These are phyloP conservation scores for Plectropomus leopardus DNA, from an alignment of 2,113 vertebrate genomes.

Conservation along the genomic window DNA sequence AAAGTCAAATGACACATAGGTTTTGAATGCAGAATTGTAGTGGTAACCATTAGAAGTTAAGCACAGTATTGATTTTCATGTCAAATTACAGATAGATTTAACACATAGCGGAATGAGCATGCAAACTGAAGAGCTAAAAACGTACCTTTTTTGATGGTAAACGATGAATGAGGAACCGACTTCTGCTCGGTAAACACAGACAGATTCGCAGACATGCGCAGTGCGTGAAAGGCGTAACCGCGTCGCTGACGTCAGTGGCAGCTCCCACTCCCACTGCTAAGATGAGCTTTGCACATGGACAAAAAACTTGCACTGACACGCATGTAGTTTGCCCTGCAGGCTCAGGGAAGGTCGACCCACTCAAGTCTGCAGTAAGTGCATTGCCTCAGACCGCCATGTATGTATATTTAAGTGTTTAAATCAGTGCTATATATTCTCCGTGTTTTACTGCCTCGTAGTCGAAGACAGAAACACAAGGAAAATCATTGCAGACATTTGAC, in stretches of 20 bases:
- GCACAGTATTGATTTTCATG: background rate
- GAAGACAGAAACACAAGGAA: background rate
- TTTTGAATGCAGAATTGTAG: too few relatives aligned
- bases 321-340: background rate
- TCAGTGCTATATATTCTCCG: too few relatives aligned
- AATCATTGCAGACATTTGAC: background rate
- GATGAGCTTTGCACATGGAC: background rate
- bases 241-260: constrained; percentile 15
- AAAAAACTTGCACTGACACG: background rate
- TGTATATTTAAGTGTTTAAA: background rate
- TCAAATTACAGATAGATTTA: background rate
- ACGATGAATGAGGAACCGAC: constrained; percentile 19
- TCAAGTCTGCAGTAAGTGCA: background rate
- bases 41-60: too few relatives aligned
- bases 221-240: constrained; percentile 38
- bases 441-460: background rate
- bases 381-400: background rate
- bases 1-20: too few relatives aligned
- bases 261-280: background rate
- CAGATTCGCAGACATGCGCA: constrained; percentile 64
- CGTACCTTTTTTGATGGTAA: background rate
- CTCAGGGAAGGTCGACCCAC: background rate
- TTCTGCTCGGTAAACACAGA: constrained; percentile 46
- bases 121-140: background rate
- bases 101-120: too few relatives aligned